Evolutionary conservation across 1,140 invertebrate genomes (phyloP), one percentile per base, ranked within the genome.

Genomic region (Oryzaephilus surinamensis): DNA sequence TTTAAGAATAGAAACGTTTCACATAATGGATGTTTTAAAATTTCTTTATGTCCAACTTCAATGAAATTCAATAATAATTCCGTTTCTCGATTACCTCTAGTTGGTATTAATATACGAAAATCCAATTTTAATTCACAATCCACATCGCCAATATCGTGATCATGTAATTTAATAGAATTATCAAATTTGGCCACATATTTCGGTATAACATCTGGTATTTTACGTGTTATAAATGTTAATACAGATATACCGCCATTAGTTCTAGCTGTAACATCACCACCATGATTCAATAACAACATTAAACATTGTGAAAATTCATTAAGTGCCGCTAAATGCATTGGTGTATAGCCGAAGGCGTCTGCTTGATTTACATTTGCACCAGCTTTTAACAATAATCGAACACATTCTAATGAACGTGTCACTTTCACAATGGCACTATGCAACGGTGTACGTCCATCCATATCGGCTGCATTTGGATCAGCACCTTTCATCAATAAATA

Each of bases 101-200:
- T 57, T 2, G 79, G 77, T 2, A 83, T 75, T 10, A 84, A 48
- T 0, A 77, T 69, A 18, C 76, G 66, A 52, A 86, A 86, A 60
- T 87, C 82, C 17, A 87, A 50, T 57, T 79, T 79, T 1, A 87
- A 63, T 56, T 87, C 83, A 41, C 84, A 88, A 53, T 89, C 84
- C 0, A 84, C 77, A 40, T 89, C 84, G 0, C 80, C 81, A 1
- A 86, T 66, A 53, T 88, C 84, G 50, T 87, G 81, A 43, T 87
- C 84, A 43, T 80, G 81, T 2, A 85, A 64, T 35, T 76, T 75
- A 10, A 89, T 79, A 0, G 82, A 77, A 26, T 76, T 71, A 51
- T 87, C 83, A n/a, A 89, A 67, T 41, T 81, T 76, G 1, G 71
- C 61, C 10, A 83, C 61, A 34, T 84, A 79, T 37, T 55, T 72